Base-by-base conservation (phyloP, 2,888 invertebrate genomes). In the Apamea epomidion region DNA sequence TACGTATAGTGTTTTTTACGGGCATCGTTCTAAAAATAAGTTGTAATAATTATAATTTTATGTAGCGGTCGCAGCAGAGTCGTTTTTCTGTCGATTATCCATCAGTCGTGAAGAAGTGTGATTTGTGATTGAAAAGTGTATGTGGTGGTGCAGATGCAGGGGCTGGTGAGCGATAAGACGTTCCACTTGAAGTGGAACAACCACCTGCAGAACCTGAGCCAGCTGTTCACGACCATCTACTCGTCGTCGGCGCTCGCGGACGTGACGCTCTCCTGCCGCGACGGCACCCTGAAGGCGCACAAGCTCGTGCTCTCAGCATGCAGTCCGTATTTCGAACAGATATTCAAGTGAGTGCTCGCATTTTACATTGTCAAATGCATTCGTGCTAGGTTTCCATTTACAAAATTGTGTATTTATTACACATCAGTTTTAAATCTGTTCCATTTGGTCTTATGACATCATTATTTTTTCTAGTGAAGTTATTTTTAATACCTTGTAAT, bases 271-370 rank as follows among this genome's bases (percentile, higher is more conserved):
- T 98, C 98, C 91, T 98, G 98, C 94, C 97, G 97, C 91, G 98
- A 98, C 94, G 98, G 98, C 64, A 97, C 98, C 92, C 96, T 98
- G 90, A 97, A 97, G 92, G 98, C 98, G 68, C 98, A 98, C 94
- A 98, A 98, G 93, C 97, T 98, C 88, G 98, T 98, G 87, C 97
- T 98, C 85, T 98, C 98, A 70, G 98, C 98, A 76, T 98, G 98
- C 95, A 98, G 98, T 91, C 98, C 98, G 75, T 98, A 98, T 93
- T 98, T 98, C 94, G 98, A 98, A 93, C 97, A 98, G 89, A 98
- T 98, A 89, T 98, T 98, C 96, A 97, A 97, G 97, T 97, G 88
- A 94, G 94, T 93, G 87, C 75, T 77, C 76, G 73, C 86, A 82
- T 91, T 91, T 83, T 84, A 72, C 82, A 82, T 70, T 87, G 78